phyloP scores from a whole-genome alignment of 2,113 vertebrate species.

The Clarias macrocephalus region DNA sequence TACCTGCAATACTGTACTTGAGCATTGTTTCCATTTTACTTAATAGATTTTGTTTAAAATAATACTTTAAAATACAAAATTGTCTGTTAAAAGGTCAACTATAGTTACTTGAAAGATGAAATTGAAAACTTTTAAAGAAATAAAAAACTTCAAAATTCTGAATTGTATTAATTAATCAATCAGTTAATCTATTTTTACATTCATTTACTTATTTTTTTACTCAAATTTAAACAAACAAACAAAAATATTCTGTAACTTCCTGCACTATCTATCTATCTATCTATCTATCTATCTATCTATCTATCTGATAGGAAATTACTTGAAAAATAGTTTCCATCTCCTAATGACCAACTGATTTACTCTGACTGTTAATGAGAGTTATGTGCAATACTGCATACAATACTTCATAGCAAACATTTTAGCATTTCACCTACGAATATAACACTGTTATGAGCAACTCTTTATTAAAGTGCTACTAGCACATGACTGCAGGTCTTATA shows the following conservation, averaged over 20 bases:
- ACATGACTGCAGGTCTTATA: background rate
- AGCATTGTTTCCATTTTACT: background rate
- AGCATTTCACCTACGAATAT: background rate
- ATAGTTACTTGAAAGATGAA: background rate
- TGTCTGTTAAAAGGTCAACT: background rate
- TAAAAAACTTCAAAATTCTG: background rate
- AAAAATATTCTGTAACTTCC: background rate
- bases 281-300: background rate
- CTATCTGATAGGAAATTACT: background rate
- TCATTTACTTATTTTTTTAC: background rate
- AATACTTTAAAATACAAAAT: background rate
- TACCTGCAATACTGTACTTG: background rate
- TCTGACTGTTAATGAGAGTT: background rate
- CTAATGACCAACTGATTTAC: background rate
- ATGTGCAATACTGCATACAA: background rate
- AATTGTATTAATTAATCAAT: background rate
- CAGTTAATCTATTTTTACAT: background rate
- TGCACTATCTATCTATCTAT: no score
- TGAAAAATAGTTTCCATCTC: no score
- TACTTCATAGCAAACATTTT: background rate
- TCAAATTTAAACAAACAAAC: background rate
- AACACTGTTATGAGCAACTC: background rate
- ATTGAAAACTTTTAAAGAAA: background rate
- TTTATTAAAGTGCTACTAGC: background rate
- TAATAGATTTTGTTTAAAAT: background rate